Base-by-base conservation (phyloP, 2,797 vertebrate genomes). In the Hypotaenidia philippensis region DNA sequence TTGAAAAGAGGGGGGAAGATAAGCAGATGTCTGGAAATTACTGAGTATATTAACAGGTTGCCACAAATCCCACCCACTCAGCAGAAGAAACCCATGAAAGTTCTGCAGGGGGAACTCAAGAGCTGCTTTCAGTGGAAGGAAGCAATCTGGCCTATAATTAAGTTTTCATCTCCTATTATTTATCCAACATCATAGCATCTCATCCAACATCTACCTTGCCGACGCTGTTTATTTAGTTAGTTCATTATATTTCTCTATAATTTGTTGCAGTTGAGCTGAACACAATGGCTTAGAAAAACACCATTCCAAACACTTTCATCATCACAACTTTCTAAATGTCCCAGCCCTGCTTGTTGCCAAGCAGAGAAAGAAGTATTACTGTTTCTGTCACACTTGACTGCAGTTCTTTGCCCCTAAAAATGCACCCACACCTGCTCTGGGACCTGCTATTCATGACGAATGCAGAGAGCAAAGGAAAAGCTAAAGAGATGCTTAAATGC, bases 121-220 rank as follows among this genome's bases (percentile, higher is more conserved):
- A 92, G 75, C 90, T 94, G 66, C 80, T 90, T 86, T 72, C 63
- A 74, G 40, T 91, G 80, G 83, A 93, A 91, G 85, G 49, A 95
- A 91, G 61, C 59, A 60, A 82, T 95, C 83, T 88, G 87, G 56
- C 47, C 87, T 94, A 57, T 96, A 96, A 95, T 96, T 97, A 96
- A 96, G 86, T 93, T 97, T 97, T 97, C 96, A 96, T 93, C 96
- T 96, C 89, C 91, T 93, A 64, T 93, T 96, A 97, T 94, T 97
- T 96, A 86, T 88, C 87, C 85, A 70, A 69, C 85, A 94, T 82
- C 92, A 82, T 36, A 88, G 69, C 84, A 94, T 93, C 91, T 93
- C 89, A 66, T 95, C 92, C 85, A 94, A 56, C 93, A 94, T 92
- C 89, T 95, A 97, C 96, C 96, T 97, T 96, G 89, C 74, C 10